Evolutionary conservation across 2,113 vertebrate genomes (phyloP).

Genomic region (Gobius niger): DNA sequence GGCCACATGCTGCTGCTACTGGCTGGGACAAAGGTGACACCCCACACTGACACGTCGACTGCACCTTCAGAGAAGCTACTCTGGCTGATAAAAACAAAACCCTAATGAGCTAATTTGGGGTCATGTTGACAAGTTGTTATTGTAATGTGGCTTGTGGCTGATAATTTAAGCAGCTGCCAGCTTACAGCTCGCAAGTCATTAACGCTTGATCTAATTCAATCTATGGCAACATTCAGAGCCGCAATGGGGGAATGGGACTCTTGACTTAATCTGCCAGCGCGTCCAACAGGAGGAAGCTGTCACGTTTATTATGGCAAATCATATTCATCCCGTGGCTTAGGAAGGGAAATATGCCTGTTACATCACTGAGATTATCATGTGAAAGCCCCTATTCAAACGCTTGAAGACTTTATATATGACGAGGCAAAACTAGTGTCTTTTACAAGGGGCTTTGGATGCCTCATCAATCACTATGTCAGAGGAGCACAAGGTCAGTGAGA

Average conservation of each 20-base stretch:
- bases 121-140: slow-evolving; percentile 7
- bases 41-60: slow-evolving; percentile 2
- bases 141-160: slow-evolving; percentile 19
- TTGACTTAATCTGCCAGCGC: slow-evolving; percentile 10
- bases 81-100: slow-evolving; percentile 10
- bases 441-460: not conserved
- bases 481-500: slow-evolving; percentile 12
- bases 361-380: not conserved
- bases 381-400: not conserved
- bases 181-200: slow-evolving; percentile 37
- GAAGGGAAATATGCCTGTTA: not conserved
- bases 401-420: not conserved
- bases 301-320: not conserved
- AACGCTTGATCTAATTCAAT: slow-evolving; percentile 56
- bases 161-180: slow-evolving; percentile 45
- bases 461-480: slow-evolving; percentile 13
- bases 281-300: slow-evolving; percentile 8
- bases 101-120: slow-evolving; percentile 10
- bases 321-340: not conserved
- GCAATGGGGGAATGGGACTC: slow-evolving; percentile 1
- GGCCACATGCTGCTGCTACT: slow-evolving; percentile 28
- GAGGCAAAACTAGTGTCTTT: not conserved
- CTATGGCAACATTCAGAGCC: slow-evolving; percentile 32
- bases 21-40: slow-evolving; percentile 14
- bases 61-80: not conserved